Conservation (phyloP, 1,140 invertebrate genomes). For the Pogonus chalceus region DNA sequence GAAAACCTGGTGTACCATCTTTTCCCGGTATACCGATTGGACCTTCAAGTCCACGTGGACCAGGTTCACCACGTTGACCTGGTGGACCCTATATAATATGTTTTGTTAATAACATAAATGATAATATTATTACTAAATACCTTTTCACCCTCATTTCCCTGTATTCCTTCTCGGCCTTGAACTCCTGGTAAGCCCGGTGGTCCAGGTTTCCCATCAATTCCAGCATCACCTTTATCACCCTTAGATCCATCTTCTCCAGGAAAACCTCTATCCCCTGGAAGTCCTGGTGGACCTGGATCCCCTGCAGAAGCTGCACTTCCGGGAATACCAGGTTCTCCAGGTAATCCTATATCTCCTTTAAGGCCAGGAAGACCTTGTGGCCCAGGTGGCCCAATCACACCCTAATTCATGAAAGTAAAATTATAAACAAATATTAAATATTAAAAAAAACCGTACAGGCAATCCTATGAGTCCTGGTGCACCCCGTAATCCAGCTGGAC, state of each 20-base stretch:
- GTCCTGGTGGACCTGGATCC: constrained; percentile 28
- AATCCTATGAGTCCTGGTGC: constrained; percentile 21
- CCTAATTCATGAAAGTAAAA: constrained; percentile 11
- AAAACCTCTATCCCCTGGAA: constrained; percentile 18
- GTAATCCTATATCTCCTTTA: constrained; percentile 26
- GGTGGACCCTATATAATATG: constrained; percentile 20
- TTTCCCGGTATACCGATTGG: constrained; percentile 37
- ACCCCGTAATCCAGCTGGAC: constrained; percentile 26
- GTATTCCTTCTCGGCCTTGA: constrained; percentile 19
- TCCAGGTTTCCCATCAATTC: constrained; percentile 27
- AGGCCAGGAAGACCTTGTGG: constrained; percentile 16
- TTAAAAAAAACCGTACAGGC: neutral
- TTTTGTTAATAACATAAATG: neutral
- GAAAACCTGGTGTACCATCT: constrained; percentile 36
- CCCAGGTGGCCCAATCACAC: constrained; percentile 24
- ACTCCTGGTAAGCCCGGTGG: constrained; percentile 25
- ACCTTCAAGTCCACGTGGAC: constrained; percentile 36
- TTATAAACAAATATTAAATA: neutral
- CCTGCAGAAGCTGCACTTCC: constrained; percentile 32
- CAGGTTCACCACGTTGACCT: constrained; percentile 29
- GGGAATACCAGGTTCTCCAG: constrained; percentile 27
- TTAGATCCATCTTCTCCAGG: constrained; percentile 33
- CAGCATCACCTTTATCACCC: constrained; percentile 34
- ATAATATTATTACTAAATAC: constrained; percentile 14
- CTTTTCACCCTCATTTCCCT: constrained; percentile 19